Conservation (phyloP, 2,888 invertebrate genomes). For the Synergus gifuensis region DNA sequence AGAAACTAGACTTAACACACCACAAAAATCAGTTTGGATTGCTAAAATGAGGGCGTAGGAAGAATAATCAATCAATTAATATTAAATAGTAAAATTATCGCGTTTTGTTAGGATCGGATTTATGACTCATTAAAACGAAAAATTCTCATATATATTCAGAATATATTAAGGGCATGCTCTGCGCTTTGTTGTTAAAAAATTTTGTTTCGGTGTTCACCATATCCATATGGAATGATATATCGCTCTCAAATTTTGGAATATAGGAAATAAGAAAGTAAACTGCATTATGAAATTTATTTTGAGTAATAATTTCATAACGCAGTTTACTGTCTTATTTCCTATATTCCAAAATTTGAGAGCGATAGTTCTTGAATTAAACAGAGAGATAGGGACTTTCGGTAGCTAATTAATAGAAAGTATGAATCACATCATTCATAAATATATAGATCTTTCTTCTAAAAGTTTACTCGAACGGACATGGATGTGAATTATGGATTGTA, state of each 20-base stretch:
- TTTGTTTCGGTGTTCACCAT: too few relatives aligned
- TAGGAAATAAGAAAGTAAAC: too few relatives aligned
- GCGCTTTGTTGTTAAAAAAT: too few relatives aligned
- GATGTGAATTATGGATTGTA: background rate
- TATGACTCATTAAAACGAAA: background rate
- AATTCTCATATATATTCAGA: background rate
- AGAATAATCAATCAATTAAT: constrained; percentile 25
- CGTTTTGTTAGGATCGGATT: background rate
- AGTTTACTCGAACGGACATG: background rate
- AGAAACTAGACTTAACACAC: constrained; percentile 17
- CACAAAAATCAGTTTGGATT: constrained; percentile 19
- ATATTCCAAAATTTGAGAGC: too few relatives aligned
- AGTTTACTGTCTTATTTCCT: too few relatives aligned
- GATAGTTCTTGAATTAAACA: background rate
- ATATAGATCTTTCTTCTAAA: background rate
- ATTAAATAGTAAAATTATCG: constrained; percentile 24
- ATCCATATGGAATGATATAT: too few relatives aligned
- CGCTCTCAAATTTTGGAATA: too few relatives aligned
- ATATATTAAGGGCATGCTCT: too few relatives aligned
- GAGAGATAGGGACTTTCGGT: background rate
- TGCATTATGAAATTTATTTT: too few relatives aligned
- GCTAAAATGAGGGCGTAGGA: constrained; percentile 15
- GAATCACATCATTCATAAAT: background rate
- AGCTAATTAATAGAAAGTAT: background rate
- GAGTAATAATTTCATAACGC: too few relatives aligned